Evolutionary conservation across 2,888 invertebrate genomes (phyloP), one percentile per base, ranked within the genome.

Genomic region (Leptinotarsa juncta): DNA sequence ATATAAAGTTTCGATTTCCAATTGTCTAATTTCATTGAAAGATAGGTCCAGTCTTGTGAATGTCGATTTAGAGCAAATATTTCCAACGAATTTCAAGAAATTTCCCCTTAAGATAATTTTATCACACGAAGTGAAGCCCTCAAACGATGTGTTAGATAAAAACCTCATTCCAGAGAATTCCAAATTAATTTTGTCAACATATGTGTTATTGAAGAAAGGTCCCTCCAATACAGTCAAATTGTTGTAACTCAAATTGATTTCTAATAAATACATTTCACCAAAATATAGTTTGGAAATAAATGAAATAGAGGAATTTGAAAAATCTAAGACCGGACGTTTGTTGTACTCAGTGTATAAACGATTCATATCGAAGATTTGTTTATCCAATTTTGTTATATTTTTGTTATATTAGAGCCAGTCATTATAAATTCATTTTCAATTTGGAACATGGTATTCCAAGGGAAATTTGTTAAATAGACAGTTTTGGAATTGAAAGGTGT

Each of bases 241-340:
- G 14, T 57, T 57, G 57, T 57, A 4, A 57, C 57, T 57, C 23
- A 57, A 57, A 16, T 23, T 57, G 23, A 57, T 57, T 57, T 57
- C 57, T 3, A 0, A 0, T 14, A 14, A 4, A 23, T 20, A 57
- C 14, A 23, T 23, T 20, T 57, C 14, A 14, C 3, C 14, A 14
- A 57, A 57, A 14, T 20, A 57, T 0, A 14, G 14, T 57, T 57
- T 18, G 15, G 57, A 57, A 20, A 57, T 57, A 16, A 23, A 14
- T 15, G 23, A 23, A 15, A 57, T 23, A 20, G 23, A 57, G 14
- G 57, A 57, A 15, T 57, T 57, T 57, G 57, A 57, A 0, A 57
- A 57, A 20, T 57, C 20, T 7, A 57, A 0, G 14, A 57, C 20
- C 12, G 20, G 20, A 14, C 12, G 18, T 10, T 57, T 10, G 18